Base-by-base conservation (phyloP, 2,797 vertebrate genomes). In the Threskiornis aethiopicus region DNA sequence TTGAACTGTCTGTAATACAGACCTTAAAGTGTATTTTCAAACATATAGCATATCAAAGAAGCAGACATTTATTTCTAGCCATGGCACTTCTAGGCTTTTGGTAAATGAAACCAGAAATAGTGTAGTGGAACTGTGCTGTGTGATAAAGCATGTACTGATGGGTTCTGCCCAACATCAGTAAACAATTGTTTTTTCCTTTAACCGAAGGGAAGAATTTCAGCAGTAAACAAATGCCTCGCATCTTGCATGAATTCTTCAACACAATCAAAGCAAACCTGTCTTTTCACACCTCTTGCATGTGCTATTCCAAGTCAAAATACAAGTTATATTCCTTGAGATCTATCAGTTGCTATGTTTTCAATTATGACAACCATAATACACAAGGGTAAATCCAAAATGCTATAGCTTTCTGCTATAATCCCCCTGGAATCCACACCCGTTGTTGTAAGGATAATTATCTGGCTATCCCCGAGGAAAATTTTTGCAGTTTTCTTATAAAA, bases 381-480 rank as follows among this genome's bases (percentile, higher is more conserved):
- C 67, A 71, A 87, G 89, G 82, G 73, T 82, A 89, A 64, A 72
- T 70, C 86, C 49, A 85, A 93, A 64, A 71, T 52, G 82, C 75
- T 57, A 59, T 20, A 75, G 93, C 70, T 94, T 94, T 92, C 91
- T 73, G 90, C 42, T 58, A 17, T 79, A 88, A 84, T 95, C 89
- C 64, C 64, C 13, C 35, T 54, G 76, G 96, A 96, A 96, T 87
- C 94, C 58, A 80, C 20, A 72, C 61, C 77, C 70, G 22, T 90
- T 83, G 65, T 94, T 93, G 80, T 85, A 96, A 89, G 80, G 90
- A 95, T 98, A 97, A 98, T 98, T 97, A 98, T 91, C 96, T 73
- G 51, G 69, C 86, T 95, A 94, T 96, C 96, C 97, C 89, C 4
- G 26, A 97, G 96, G 96, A 91, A 46, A 90, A 54, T 93, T 97